Evolutionary conservation across 2,888 invertebrate species (phyloP).

Genomic region (Eugnorisma glareosa): DNA sequence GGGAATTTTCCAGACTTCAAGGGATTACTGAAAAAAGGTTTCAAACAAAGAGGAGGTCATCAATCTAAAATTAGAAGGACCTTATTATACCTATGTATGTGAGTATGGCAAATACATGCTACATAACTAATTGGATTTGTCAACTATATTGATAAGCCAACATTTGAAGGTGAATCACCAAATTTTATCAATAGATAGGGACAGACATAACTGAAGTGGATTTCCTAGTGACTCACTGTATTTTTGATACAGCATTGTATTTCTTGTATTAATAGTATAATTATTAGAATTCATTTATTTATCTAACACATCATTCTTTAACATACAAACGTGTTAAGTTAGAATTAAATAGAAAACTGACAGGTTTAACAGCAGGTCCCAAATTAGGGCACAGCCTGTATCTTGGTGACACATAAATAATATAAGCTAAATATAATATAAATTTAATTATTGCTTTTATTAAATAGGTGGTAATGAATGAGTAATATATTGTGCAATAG

Average conservation of each 20-base stretch:
- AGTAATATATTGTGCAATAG: neutral
- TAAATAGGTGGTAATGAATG: neutral
- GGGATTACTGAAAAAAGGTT: conserved; percentile 28
- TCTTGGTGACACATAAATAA: no score
- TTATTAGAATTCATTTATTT: no score
- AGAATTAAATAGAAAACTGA: no score
- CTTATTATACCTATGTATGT: neutral
- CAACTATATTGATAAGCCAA: conserved; percentile 10
- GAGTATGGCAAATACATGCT: neutral
- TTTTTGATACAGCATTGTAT: neutral
- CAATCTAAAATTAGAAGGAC: conserved; percentile 3
- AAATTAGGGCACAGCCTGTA: no score
- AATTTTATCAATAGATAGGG: conserved; percentile 30
- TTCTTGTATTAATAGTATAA: neutral
- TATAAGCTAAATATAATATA: no score
- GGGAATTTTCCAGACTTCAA: conserved; percentile 68
- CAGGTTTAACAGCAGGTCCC: no score
- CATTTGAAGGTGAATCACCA: conserved; percentile 29
- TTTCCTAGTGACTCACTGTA: conserved; percentile 1
- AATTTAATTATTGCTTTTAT: neutral
- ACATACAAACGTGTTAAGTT: no score
- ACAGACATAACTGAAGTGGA: neutral
- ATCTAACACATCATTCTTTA: no score
- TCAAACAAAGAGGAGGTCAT: conserved; percentile 43
- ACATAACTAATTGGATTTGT: conserved; percentile 43